A percentile compares a stretch with the other conserved stretches of the same genome.
Evolutionary conservation across 2,113 vertebrate species (phyloP).

Genomic region (Charina bottae): DNA sequence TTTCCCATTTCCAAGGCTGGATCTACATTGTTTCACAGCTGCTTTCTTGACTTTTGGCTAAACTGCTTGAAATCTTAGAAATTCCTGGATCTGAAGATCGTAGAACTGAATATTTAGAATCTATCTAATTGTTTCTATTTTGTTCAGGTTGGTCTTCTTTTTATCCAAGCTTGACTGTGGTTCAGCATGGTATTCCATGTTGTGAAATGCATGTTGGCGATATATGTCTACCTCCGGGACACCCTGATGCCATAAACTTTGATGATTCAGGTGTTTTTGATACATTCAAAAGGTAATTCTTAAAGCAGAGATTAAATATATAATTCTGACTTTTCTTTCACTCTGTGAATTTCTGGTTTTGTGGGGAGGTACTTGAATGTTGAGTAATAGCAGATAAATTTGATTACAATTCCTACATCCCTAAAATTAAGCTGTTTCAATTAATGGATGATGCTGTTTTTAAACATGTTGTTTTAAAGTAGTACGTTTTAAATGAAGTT

Average conservation of each 20-base stretch:
- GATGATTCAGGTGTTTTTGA: slow-evolving; percentile 99
- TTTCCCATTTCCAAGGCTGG: not conserved
- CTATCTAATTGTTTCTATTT: slow-evolving; percentile 64
- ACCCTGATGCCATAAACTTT: slow-evolving; percentile 98
- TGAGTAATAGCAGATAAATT: not conserved
- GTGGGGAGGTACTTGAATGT: not conserved
- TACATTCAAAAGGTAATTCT: slow-evolving; percentile 96
- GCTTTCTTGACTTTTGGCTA: slow-evolving; percentile 33
- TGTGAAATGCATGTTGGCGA: slow-evolving; percentile 96
- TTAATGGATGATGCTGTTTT: not conserved
- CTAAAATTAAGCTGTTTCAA: not conserved
- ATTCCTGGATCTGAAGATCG: not conserved
- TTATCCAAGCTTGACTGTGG: slow-evolving; percentile 98
- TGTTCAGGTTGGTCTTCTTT: slow-evolving; percentile 97
- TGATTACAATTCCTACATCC: not conserved
- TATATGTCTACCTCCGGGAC: slow-evolving; percentile 96
- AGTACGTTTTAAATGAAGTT: not conserved
- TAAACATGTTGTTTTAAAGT: not conserved
- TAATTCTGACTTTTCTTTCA: not conserved
- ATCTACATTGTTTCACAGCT: not conserved
- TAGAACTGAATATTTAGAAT: slow-evolving; percentile 39
- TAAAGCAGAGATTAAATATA: not conserved
- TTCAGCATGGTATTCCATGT: slow-evolving; percentile 98
- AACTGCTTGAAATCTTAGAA: not conserved
- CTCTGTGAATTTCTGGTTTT: fast-evolving